Evolutionary conservation across 2,113 vertebrate genomes (phyloP), one percentile per base, ranked within the genome.

Genomic region (Lutjanus erythropterus): DNA sequence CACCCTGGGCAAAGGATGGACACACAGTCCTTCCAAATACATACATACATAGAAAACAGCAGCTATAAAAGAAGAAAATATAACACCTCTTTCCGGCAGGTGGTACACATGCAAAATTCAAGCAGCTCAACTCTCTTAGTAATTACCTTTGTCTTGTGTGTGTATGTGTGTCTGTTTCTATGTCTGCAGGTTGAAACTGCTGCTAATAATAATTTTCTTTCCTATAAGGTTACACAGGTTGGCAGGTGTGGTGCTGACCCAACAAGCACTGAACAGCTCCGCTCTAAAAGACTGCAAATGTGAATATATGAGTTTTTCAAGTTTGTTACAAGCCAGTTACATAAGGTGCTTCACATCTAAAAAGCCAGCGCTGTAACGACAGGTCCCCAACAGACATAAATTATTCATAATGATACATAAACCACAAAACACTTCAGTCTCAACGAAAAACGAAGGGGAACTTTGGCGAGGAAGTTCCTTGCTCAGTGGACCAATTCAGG

Each of bases 351-450:
- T 72, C 58, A 47, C 47, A 72, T 78, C 14, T 70, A 64, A 60
- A 85, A 67, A 67, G 39, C 27, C n/a, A 6, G 19, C 39, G 21
- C 55, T 78, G 19, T 62, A 80, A 53, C 31, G 66, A 68, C 49
- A 72, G 12, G n/a, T 72, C 60, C 50, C 77, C 60, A 59, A 59
- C 53, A 69, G 35, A 84, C 49, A 71, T 55, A 72, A 37, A 71
- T 75, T 47, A 83, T 77, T 84, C 42, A 74, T 64, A 23, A 55
- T 49, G 25, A 71, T 64, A 59, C 16, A 75, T 68, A 62, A 62
- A 88, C 41, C 47, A 76, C 67, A 79, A 79, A 85, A 83, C 68
- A 41, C 69, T 78, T 49, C 27, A 67, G 41, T 77, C 49, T 60
- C 47, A 7, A 6, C 5, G 16, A 73, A 80, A n/a, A 80, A 64